Conservation (phyloP, 2,797 vertebrate species). For the Lithobates pipiens region DNA sequence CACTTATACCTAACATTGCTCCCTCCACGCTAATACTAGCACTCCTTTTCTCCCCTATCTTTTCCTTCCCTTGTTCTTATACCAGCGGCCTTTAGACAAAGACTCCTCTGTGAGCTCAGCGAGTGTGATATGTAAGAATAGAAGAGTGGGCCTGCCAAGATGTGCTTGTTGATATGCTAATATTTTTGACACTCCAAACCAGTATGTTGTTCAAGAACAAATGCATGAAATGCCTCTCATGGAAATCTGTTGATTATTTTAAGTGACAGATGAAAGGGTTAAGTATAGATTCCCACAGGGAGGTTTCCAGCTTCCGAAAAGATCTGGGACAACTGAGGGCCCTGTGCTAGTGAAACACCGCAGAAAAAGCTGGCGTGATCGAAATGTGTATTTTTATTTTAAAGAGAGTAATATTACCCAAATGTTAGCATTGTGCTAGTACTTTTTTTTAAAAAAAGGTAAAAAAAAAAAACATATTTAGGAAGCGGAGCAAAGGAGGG, state of each 20-base stretch:
- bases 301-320: background rate
- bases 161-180: slow-evolving; percentile 52
- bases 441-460: no score
- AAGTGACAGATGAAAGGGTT: background rate
- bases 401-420: background rate
- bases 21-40: no score
- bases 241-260: background rate
- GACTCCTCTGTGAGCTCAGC: slow-evolving; percentile 23
- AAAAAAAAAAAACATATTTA: no score
- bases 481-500: no score
- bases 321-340: background rate
- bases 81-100: slow-evolving; percentile 10
- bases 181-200: slow-evolving; percentile 41
- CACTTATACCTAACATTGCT: background rate
- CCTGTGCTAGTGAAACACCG: background rate
- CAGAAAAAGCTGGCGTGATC: background rate
- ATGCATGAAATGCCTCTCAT: background rate
- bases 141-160: slow-evolving; percentile 38
- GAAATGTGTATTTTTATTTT: background rate
- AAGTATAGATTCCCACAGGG: background rate
- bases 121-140: slow-evolving; percentile 41
- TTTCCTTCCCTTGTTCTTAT: background rate
- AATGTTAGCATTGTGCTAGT: background rate
- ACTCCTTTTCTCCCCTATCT: background rate
- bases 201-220: slow-evolving; percentile 1